Evolutionary conservation across 2,113 vertebrate genomes (phyloP).

Genomic region (Plecotus auritus): DNA sequence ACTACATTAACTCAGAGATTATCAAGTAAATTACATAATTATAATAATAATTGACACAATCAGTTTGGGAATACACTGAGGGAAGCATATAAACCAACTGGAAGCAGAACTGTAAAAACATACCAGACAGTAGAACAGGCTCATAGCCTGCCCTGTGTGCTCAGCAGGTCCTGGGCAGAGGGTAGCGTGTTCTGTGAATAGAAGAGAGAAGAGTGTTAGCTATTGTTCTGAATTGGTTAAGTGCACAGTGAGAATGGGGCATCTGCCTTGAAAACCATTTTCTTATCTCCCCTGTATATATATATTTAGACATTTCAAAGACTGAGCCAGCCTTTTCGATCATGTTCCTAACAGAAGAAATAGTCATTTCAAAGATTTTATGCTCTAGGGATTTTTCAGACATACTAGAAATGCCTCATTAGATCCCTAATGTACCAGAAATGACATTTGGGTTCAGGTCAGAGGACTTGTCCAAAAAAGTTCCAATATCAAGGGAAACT

Average conservation of each 20-base stretch:
- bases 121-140: background rate
- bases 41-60: slow-evolving; percentile 13
- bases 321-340: background rate
- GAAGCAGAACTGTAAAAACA: background rate
- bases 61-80: background rate
- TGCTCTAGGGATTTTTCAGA: background rate
- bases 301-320: background rate
- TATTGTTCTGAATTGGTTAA: background rate
- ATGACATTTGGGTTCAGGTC: background rate
- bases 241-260: background rate
- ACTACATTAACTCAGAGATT: slow-evolving; percentile 41
- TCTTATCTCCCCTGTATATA: background rate
- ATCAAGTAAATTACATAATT: slow-evolving; percentile 36
- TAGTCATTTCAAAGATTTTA: slow-evolving; percentile 25
- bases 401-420: slow-evolving; percentile 28
- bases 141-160: background rate
- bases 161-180: background rate
- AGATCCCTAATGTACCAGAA: background rate
- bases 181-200: background rate
- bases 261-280: background rate
- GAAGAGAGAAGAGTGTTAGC: background rate
- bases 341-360: background rate
- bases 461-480: background rate
- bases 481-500: background rate
- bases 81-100: background rate